Conservation (phyloP, 2,113 vertebrate species). For the Alces alces region DNA sequence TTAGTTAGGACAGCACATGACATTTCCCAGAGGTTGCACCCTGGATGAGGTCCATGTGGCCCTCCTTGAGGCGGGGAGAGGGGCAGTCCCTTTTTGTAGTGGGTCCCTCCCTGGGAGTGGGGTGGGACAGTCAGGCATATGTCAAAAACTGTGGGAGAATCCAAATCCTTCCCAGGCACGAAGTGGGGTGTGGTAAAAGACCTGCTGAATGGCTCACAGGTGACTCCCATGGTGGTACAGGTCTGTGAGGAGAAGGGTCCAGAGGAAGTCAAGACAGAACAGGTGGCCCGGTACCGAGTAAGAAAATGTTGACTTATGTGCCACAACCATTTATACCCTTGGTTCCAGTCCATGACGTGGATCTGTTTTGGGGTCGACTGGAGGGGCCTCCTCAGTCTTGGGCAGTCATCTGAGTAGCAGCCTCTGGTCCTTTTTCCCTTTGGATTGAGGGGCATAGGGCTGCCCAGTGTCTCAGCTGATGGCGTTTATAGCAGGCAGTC, state of each 20-base stretch:
- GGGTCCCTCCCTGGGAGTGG: not conserved
- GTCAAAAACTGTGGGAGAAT: not conserved
- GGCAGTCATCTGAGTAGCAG: not conserved
- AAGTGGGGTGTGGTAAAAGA: not conserved
- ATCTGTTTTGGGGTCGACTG: not conserved
- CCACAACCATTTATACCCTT: not conserved
- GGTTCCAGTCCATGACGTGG: not conserved
- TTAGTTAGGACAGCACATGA: not conserved
- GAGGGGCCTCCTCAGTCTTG: not conserved
- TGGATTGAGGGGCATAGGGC: not conserved
- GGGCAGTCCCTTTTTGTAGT: not conserved
- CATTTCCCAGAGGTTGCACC: not conserved
- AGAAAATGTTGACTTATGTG: not conserved
- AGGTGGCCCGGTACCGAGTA: not conserved
- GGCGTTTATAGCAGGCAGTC: not conserved
- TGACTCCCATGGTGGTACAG: not conserved
- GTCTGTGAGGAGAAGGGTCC: not conserved
- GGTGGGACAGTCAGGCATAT: not conserved
- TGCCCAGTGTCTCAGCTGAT: not conserved
- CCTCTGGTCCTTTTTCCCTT: not conserved
- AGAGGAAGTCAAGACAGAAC: not conserved
- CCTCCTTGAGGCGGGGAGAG: not conserved
- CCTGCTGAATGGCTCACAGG: accelerated
- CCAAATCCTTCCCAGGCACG: not conserved
- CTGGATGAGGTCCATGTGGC: not conserved